Conservation (phyloP, 1,140 invertebrate genomes). For the Globodera ellingtonae region DNA sequence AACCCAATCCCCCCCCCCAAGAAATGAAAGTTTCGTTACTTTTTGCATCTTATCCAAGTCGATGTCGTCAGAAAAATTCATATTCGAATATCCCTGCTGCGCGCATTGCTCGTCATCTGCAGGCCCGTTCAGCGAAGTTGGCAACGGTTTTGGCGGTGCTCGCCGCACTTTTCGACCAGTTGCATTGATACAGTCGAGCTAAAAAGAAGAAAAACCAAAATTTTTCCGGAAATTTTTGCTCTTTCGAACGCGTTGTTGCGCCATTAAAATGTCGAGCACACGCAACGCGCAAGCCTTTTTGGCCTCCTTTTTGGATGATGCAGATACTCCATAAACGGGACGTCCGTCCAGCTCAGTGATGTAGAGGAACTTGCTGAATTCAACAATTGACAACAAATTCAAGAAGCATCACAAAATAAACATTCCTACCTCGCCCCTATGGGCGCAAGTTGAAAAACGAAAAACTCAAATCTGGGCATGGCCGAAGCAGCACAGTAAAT, state of each 20-base stretch:
- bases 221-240: neutral
- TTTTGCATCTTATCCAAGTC: neutral
- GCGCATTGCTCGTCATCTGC: neutral
- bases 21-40: neutral
- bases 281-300: slow-evolving; percentile 1
- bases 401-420: neutral
- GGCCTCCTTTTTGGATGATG: slow-evolving; percentile 7
- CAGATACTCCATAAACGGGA: neutral
- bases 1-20: no score
- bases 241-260: neutral
- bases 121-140: neutral
- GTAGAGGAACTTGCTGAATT: slow-evolving; percentile 2
- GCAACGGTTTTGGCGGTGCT: neutral
- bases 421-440: neutral
- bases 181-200: slow-evolving; percentile 1
- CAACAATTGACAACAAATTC: neutral
- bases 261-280: neutral
- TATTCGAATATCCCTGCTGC: neutral
- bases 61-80: slow-evolving; percentile 2
- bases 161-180: neutral
- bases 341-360: neutral
- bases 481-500: neutral
- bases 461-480: neutral
- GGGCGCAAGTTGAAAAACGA: neutral
- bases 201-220: neutral